phyloP scores from a whole-genome alignment of 2,888 invertebrate genomes.

The Drosophila quinaria region DNA sequence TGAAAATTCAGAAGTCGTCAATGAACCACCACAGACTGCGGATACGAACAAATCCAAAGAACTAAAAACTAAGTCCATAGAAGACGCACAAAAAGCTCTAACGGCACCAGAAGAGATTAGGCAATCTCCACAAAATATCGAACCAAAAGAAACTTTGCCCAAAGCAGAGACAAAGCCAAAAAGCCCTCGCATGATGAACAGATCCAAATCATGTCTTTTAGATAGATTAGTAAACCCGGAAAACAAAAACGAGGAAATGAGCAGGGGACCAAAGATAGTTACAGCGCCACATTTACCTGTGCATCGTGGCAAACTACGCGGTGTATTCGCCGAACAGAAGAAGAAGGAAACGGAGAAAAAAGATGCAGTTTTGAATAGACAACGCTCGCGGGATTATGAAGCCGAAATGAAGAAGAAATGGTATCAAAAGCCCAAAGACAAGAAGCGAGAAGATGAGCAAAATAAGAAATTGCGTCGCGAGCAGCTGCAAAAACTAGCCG shows the following conservation, averaged over 20 bases:
- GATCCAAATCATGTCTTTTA: constrained; percentile 1
- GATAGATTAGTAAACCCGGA: no score
- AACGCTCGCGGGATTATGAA: constrained; percentile 29
- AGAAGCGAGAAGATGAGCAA: constrained; percentile 45
- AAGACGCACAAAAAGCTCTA: not conserved
- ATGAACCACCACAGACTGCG: not conserved
- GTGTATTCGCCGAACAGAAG: constrained; percentile 57
- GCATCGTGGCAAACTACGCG: constrained; percentile 79
- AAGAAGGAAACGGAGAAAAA: constrained; percentile 13
- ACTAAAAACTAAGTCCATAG: not conserved
- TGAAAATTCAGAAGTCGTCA: not conserved
- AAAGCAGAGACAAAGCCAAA: no score
- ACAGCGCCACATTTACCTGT: constrained; percentile 75
- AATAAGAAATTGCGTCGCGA: constrained; percentile 77
- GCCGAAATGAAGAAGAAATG: constrained; percentile 76
- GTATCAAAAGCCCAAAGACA: constrained; percentile 74
- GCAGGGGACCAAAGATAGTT: constrained; percentile 70
- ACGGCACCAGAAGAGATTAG: no score
- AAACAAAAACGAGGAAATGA: not conserved
- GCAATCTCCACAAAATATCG: no score
- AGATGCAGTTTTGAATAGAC: constrained; percentile 36
- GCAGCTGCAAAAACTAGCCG: constrained; percentile 75
- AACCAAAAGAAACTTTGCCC: no score
- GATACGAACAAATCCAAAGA: not conserved
- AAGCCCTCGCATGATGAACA: not conserved